Conservation (phyloP, 1,140 invertebrate species). For the Diabrotica virgifera region DNA sequence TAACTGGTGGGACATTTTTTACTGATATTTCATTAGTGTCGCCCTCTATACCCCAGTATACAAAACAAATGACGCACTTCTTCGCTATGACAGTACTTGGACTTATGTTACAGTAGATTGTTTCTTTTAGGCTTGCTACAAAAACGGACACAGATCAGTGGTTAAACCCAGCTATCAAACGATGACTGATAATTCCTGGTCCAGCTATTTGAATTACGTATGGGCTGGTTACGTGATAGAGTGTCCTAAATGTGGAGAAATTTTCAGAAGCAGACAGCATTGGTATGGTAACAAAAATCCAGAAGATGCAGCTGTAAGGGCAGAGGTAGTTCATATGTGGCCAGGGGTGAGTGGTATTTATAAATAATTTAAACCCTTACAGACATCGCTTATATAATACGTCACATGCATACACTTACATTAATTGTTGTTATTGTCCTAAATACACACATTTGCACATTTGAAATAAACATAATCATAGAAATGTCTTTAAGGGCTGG, state of each 20-base stretch:
- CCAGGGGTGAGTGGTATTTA: slow-evolving; percentile 57
- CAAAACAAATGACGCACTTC: no score
- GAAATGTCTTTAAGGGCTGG: no score
- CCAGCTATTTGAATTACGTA: slow-evolving; percentile 72
- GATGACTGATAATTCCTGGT: slow-evolving; percentile 65
- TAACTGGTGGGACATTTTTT: no score
- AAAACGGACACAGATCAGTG: slow-evolving; percentile 59
- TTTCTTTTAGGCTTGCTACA: slow-evolving; percentile 51
- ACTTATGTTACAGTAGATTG: no score
- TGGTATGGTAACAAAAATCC: slow-evolving; percentile 84
- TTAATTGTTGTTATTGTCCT: no score
- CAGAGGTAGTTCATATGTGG: slow-evolving; percentile 80
- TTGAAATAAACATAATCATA: no score
- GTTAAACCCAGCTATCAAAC: slow-evolving; percentile 61
- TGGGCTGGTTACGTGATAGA: slow-evolving; percentile 82
- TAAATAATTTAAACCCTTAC: no score
- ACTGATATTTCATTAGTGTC: no score
- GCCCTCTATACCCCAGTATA: no score
- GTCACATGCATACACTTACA: neutral
- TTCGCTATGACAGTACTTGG: no score
- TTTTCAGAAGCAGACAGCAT: slow-evolving; percentile 76
- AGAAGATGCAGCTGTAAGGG: slow-evolving; percentile 62
- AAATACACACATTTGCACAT: slow-evolving; percentile 28
- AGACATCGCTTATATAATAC: neutral
- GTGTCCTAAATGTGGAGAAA: slow-evolving; percentile 78